Evolutionary conservation across 2,113 vertebrate species (phyloP), one percentile per base, ranked within the genome.

Genomic region (Chaenocephalus aceratus): DNA sequence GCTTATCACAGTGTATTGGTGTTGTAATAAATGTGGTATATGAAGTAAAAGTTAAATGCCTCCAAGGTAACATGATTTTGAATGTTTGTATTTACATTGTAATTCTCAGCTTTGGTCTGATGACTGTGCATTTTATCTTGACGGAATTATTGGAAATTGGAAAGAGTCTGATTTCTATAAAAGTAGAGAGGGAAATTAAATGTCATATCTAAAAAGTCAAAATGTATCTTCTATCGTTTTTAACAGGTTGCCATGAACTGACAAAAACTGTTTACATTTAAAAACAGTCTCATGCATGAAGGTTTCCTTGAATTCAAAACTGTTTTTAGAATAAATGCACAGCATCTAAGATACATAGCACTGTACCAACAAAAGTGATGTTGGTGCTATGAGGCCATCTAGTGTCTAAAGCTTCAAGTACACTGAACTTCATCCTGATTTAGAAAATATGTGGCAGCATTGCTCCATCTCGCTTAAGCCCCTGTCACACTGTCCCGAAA

Each of bases 361-460:
- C 46, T 51, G 63, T 34, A 7, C n/a, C 26, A 34, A 59, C 52
- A n/a, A 10, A 30, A 16, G 30, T 16, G 13, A 52, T 14, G 3
- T 2, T 62, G 14, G 63, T 80, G 46, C 26, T 44, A 49, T 48
- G 34, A 86, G 83, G 88, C 70, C 94, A 89, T 41, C 89, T 82
- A 73, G 80, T 83, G 94, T 49, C n/a, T 21, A 46, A 59, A 72
- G 3, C 2, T 9, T 3, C 18, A 34, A 21, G 1, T 44, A 69
- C 23, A 67, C 5, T 62, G 30, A 45, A 59, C 30, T 56, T 26
- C 61, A 48, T 21, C 21, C 5, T 60, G 21, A 56, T 18, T 5
- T 41, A 23, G 16, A 45, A 26, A 5, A 2, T 41, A 41, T 26
- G n/a, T 0, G 23, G n/a, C 41, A 56, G 62, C n/a, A 41, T 46